These are phyloP conservation scores for Pseudeuparius sepicola DNA, from an alignment of 2,888 invertebrate species.

Conservation along the genomic window DNA sequence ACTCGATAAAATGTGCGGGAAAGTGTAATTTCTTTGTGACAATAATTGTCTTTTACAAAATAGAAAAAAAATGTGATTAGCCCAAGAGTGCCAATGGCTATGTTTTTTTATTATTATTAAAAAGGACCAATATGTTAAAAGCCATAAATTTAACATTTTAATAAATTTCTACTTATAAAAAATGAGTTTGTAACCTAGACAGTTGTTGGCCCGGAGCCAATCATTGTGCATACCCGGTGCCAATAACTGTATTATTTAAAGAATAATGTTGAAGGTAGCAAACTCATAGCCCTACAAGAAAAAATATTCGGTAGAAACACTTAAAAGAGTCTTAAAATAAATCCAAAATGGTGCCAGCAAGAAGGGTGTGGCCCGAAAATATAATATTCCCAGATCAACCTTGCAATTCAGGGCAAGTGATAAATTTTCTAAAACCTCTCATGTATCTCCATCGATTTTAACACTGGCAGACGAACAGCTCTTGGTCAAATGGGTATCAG, in stretches of 20 bases:
- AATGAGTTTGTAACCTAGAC: not conserved
- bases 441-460: slow-evolving; percentile 13
- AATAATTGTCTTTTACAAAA: slow-evolving; percentile 1
- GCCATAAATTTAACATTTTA: not conserved
- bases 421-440: slow-evolving; percentile 10
- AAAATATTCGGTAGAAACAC: slow-evolving; percentile 9
- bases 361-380: slow-evolving; percentile 7
- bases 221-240: slow-evolving; percentile 1
- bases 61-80: not conserved
- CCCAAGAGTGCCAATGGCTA: not conserved
- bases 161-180: not conserved
- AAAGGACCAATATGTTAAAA: slow-evolving; percentile 3
- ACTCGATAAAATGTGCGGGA: slow-evolving; percentile 2
- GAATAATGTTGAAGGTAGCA: slow-evolving; percentile 9
- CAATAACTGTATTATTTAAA: slow-evolving; percentile 5
- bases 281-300: slow-evolving; percentile 7
- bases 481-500: slow-evolving; percentile 27
- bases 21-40: slow-evolving; percentile 1
- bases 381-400: slow-evolving; percentile 12
- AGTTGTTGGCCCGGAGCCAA: slow-evolving; percentile 2
- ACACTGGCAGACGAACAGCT: slow-evolving; percentile 14
- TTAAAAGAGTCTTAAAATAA: slow-evolving; percentile 12
- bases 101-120: slow-evolving; percentile 2
- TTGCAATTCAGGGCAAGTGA: slow-evolving; percentile 13
- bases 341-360: slow-evolving; percentile 13